These are phyloP conservation scores for Hipposideros armiger DNA, from an alignment of 2,113 vertebrate species.

Conservation along the genomic window DNA sequence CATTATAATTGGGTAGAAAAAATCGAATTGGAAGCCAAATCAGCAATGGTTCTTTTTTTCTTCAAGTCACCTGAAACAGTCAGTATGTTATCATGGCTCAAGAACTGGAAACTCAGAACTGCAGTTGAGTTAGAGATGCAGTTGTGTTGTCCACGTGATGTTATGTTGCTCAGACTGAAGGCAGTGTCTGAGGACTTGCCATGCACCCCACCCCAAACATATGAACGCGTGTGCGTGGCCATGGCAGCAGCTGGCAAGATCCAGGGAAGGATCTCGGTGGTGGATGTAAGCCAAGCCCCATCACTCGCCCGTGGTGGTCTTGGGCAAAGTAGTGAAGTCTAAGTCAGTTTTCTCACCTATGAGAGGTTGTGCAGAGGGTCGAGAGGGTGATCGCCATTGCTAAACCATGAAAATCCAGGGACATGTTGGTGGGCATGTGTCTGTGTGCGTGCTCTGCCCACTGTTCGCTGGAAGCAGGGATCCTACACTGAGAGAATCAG, in stretches of 20 bases:
- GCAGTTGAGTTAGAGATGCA: neutral
- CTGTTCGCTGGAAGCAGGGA: neutral
- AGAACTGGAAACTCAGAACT: neutral
- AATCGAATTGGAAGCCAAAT: neutral
- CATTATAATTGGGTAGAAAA: neutral
- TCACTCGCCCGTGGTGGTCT: neutral
- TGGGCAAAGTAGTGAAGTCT: neutral
- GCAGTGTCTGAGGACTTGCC: fast-evolving
- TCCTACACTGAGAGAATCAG: neutral
- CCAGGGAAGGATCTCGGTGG: neutral
- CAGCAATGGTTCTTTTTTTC: neutral
- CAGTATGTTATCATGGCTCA: neutral
- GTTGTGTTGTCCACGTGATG: neutral
- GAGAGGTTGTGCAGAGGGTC: neutral
- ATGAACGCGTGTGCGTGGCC: fast-evolving
- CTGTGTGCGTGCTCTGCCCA: too few relatives aligned
- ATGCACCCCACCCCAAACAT: neutral
- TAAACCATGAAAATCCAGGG: neutral
- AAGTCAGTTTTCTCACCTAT: neutral
- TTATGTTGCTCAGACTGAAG: neutral
- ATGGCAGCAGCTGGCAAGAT: too few relatives aligned
- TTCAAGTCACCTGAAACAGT: neutral
- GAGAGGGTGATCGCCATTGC: fast-evolving
- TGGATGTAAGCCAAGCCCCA: neutral
- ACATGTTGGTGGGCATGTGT: fast-evolving